Evolutionary conservation across 2,113 vertebrate genomes (phyloP).

Genomic region (Acrocephalus arundinaceus): DNA sequence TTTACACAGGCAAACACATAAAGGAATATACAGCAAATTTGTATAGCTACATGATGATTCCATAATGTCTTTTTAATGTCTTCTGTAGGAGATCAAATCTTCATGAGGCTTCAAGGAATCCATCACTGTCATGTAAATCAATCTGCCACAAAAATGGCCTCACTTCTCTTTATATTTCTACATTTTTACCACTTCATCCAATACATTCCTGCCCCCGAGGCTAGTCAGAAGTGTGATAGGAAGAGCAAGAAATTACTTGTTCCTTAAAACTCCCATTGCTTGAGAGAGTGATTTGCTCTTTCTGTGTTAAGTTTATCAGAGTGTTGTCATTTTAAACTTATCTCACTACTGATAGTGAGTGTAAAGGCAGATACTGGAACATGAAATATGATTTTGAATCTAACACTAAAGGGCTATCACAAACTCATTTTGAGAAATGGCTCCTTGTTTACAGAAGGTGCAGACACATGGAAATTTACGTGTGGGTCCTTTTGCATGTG

Average conservation of each 20-base stretch:
- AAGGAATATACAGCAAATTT: not conserved
- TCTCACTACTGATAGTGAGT: not conserved
- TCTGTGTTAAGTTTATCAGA: not conserved
- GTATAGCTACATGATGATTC: not conserved
- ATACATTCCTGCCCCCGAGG: not conserved
- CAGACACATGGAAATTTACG: not conserved
- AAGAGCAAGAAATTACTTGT: not conserved
- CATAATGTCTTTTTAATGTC: conserved; percentile 7
- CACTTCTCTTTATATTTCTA: not conserved
- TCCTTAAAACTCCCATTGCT: not conserved
- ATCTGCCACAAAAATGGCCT: not conserved
- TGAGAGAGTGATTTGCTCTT: not conserved
- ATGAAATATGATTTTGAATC: not conserved
- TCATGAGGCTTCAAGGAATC: not conserved
- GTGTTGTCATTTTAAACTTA: not conserved
- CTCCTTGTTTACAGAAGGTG: not conserved
- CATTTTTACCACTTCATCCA: not conserved
- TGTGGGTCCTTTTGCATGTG: not conserved
- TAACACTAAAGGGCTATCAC: not conserved
- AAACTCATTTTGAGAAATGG: not conserved
- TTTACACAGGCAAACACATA: not conserved
- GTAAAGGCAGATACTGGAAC: not conserved
- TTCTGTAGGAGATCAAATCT: not conserved
- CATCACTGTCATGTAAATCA: not conserved
- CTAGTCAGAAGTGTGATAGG: not conserved